Base-by-base conservation (phyloP, 1,140 invertebrate species). In the Papilio polyxenes region DNA sequence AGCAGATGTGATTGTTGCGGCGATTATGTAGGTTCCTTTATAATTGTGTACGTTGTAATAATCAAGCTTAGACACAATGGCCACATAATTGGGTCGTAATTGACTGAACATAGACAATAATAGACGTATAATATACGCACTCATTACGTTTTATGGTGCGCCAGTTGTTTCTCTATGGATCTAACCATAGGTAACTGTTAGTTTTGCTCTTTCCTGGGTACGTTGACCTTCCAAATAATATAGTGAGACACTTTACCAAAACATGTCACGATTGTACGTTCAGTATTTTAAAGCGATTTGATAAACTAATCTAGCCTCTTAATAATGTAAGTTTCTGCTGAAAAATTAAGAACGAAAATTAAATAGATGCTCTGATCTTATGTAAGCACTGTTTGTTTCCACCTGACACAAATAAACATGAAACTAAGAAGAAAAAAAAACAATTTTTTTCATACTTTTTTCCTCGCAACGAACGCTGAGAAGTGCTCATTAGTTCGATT, bases 11-110 rank as follows among this genome's bases (percentile, higher is more conserved):
- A 37, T 37, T 72, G 65, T 72, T 31, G 62, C 23, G 2, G 3
- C 23, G 65, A 15, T 15, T 13, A 11, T 72, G 15, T 72, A 72
- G 31, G 31, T 72, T 31, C 65, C 65, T 72, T 37, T 72, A 72
- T 72, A 83, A 85, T 82, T 83, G 81, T 82, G 83, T 80, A 78
- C 80, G 82, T 82, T 81, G 83, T 86, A 86, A 87, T 86, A 80
- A 53, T 81, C 75, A 74, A 31, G 75, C 80, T 74, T 87, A 87
- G 82, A 85, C 82, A 86, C 85, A 88, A 88, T 88, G 59, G 83
- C 82, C 72, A 80, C 80, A 84, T 88, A 86, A 88, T 88, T 86
- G 84, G 80, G 82, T 81, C 85, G 82, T 88, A 88, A 88, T 88
- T 88, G 85, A 83, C 85, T 84, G 83, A 80, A 53, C 82, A 86